phyloP scores from a whole-genome alignment of 2,888 invertebrate species.

The Drosophila paramelanica region DNA sequence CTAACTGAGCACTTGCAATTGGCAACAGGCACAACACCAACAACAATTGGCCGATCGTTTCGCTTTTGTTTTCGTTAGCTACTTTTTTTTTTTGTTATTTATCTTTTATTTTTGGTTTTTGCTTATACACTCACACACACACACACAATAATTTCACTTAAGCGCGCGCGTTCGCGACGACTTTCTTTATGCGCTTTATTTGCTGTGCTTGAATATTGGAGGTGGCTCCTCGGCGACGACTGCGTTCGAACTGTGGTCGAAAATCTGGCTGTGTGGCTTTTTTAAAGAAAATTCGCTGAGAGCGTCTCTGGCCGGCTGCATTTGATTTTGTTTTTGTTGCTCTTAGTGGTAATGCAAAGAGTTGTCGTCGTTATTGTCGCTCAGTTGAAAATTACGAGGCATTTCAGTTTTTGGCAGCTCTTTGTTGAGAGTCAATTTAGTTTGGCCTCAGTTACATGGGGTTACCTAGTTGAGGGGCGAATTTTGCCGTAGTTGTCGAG shows the following conservation, averaged over 20 bases:
- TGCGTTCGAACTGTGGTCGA: slow-evolving; percentile 76
- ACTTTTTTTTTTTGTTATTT: slow-evolving; percentile 2
- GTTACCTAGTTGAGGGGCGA: slow-evolving; percentile 19
- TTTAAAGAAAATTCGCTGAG: slow-evolving; percentile 79
- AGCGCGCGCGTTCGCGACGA: slow-evolving; percentile 54
- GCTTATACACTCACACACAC: slow-evolving; percentile 7
- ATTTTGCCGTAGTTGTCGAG: slow-evolving; percentile 35
- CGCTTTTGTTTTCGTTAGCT: slow-evolving; percentile 51
- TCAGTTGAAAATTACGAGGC: slow-evolving; percentile 41
- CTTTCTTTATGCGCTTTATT: slow-evolving; percentile 64
- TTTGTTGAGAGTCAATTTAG: slow-evolving; percentile 14
- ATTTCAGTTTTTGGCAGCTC: slow-evolving; percentile 41
- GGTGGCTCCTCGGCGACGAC: slow-evolving; percentile 72
- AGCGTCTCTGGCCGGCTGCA: slow-evolving; percentile 37
- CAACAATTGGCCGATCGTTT: slow-evolving; percentile 48
- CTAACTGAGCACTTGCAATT: slow-evolving; percentile 64
- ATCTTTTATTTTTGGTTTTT: slow-evolving; percentile 22
- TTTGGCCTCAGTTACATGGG: slow-evolving; percentile 20
- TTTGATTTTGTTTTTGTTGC: slow-evolving; percentile 42
- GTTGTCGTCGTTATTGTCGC: slow-evolving; percentile 24
- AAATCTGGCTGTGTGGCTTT: slow-evolving; percentile 58
- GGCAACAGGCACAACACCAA: slow-evolving; percentile 18
- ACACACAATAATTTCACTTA: slow-evolving; percentile 66
- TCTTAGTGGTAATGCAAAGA: slow-evolving; percentile 56
- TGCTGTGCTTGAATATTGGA: slow-evolving; percentile 17